phyloP scores from a whole-genome alignment of 2,888 invertebrate genomes.

The Morpho helenor region DNA sequence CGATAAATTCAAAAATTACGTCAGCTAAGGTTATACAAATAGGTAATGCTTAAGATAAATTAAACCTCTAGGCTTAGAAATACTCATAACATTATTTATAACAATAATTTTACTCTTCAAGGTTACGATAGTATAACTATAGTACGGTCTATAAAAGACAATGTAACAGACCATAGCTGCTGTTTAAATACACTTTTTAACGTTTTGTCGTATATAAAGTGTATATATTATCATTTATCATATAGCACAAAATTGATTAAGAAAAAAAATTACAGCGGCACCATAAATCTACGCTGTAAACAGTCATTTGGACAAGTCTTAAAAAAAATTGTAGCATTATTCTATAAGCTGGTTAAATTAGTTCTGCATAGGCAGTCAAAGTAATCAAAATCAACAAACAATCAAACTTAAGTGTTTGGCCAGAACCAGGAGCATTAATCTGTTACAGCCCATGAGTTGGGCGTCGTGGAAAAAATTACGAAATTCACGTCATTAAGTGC shows the following conservation, averaged over 20 bases:
- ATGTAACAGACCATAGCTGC: too few species aligned
- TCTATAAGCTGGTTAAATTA: constrained; percentile 9
- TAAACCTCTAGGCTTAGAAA: too few species aligned
- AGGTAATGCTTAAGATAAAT: too few species aligned
- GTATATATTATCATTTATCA: too few species aligned
- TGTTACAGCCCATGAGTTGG: constrained; percentile 3
- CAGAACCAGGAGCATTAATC: background rate
- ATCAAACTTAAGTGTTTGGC: constrained; percentile 5
- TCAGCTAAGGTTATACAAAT: too few species aligned
- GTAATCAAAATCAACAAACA: constrained; percentile 21
- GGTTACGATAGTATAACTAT: too few species aligned
- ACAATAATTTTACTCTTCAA: too few species aligned
- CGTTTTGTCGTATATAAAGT: too few species aligned
- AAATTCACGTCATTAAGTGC: constrained; percentile 58
- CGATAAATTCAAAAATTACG: too few species aligned
- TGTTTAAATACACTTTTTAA: too few species aligned
- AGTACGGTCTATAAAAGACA: too few species aligned
- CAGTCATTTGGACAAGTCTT: constrained; percentile 4
- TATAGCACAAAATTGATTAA: background rate
- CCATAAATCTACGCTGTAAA: constrained; percentile 10
- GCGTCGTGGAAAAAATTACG: constrained; percentile 46
- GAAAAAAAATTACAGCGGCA: background rate
- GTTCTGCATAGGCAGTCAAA: constrained; percentile 27
- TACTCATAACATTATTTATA: too few species aligned
- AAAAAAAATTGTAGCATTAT: constrained; percentile 9